Evolutionary conservation across 2,113 vertebrate species (phyloP).

Genomic region (Cepphus grylle): DNA sequence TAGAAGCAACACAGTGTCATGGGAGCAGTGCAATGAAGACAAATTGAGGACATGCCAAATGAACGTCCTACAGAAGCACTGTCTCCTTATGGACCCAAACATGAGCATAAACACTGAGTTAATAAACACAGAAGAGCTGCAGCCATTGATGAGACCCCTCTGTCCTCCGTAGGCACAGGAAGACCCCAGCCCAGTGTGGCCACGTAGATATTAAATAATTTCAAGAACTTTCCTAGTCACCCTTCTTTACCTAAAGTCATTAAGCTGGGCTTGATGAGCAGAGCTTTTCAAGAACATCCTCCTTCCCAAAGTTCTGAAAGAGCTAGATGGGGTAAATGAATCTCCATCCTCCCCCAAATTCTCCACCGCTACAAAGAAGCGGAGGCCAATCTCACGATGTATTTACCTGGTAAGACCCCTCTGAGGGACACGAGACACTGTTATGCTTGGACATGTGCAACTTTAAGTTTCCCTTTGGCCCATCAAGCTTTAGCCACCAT

Average conservation of each 20-base stretch:
- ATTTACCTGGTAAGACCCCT: not conserved
- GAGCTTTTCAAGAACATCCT: not conserved
- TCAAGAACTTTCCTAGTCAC: not conserved
- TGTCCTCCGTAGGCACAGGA: not conserved
- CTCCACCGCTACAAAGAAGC: not conserved
- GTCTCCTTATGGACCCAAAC: not conserved
- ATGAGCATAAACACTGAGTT: not conserved
- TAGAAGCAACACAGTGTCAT: not conserved
- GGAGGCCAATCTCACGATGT: not conserved
- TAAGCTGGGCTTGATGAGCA: not conserved
- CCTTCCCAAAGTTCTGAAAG: not conserved
- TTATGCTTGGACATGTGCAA: not conserved
- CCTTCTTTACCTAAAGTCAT: not conserved
- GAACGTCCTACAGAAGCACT: not conserved
- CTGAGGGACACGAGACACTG: not conserved
- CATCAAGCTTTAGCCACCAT: not conserved
- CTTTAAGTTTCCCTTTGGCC: not conserved
- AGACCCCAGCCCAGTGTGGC: not conserved
- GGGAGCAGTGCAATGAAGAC: not conserved
- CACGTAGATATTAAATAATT: not conserved
- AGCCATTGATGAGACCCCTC: not conserved
- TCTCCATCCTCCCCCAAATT: not conserved
- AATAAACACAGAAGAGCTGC: fast-evolving
- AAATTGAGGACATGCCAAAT: not conserved
- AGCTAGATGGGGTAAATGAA: not conserved